Percentiles rank a stretch among this genome's conserved stretches.
Evolutionary conservation across 2,797 vertebrate species (phyloP).

Genomic region (Gambelia wislizenii): DNA sequence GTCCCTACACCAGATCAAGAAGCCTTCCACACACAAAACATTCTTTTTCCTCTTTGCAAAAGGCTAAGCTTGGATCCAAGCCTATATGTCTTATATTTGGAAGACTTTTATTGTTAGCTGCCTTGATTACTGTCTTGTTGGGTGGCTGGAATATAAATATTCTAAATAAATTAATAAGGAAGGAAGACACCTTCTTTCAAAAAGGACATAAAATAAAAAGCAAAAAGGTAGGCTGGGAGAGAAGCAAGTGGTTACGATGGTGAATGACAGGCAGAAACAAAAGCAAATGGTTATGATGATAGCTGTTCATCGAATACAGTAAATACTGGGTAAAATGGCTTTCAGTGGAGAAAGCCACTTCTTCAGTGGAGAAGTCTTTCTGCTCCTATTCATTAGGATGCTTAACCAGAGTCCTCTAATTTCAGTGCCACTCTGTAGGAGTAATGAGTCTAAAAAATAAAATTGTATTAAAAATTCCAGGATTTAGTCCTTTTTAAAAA

Average conservation of each 20-base stretch:
- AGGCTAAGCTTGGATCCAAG: not conserved
- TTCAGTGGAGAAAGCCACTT: not conserved
- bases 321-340: not conserved
- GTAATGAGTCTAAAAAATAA: too few species aligned
- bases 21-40: not conserved
- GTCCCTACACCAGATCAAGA: not conserved
- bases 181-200: not conserved
- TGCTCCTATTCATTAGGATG: not conserved
- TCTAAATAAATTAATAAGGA: not conserved
- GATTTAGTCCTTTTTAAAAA: too few species aligned
- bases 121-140: not conserved
- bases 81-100: not conserved
- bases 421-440: not conserved
- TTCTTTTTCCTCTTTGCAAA: not conserved
- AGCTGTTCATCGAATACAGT: not conserved
- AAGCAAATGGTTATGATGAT: not conserved
- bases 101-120: not conserved
- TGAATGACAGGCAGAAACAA: not conserved
- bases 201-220: not conserved
- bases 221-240: not conserved
- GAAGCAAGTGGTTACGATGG: not conserved
- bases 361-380: not conserved
- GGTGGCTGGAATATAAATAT: not conserved
- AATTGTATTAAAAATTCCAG: too few species aligned
- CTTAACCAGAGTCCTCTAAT: not conserved